Evolutionary conservation across 1,140 invertebrate genomes (phyloP).

Genomic region (Kradibia gibbosae): DNA sequence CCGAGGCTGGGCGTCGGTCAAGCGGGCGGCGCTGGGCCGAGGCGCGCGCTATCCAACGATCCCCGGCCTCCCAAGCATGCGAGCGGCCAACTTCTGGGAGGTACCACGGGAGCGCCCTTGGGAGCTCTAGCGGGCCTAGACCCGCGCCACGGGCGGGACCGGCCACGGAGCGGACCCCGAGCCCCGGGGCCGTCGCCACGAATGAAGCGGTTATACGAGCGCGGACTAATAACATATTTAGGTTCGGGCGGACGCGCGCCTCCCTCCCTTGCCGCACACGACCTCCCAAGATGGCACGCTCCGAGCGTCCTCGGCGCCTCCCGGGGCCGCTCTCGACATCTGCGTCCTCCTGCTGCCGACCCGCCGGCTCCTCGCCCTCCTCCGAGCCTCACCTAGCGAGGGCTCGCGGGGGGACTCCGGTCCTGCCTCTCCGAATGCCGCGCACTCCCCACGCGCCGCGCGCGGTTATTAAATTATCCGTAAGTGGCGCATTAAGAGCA

Average conservation of each 20-base stretch:
- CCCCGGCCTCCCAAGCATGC: slow-evolving; percentile 65
- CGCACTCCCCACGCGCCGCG: slow-evolving; percentile 26
- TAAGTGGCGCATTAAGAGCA: slow-evolving; percentile 43
- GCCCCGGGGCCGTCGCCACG: slow-evolving; percentile 60
- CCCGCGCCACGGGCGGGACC: neutral
- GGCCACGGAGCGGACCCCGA: slow-evolving; percentile 64
- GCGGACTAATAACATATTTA: slow-evolving; percentile 72
- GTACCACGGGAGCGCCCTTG: slow-evolving; percentile 41
- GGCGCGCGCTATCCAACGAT: slow-evolving; percentile 67
- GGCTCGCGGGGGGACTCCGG: too few relatives aligned
- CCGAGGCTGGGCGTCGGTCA: too few relatives aligned
- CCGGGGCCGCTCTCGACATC: slow-evolving; percentile 12
- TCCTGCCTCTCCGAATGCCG: neutral
- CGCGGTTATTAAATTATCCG: slow-evolving; percentile 50
- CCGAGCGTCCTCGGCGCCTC: slow-evolving; percentile 49
- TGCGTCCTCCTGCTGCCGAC: neutral
- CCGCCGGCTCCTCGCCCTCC: neutral
- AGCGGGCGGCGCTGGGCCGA: too few relatives aligned
- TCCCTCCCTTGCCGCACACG: slow-evolving; percentile 63
- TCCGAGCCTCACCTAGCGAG: neutral
- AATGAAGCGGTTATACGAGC: slow-evolving; percentile 71
- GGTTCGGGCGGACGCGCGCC: slow-evolving; percentile 51
- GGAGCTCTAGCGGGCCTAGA: neutral
- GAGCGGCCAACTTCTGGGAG: slow-evolving; percentile 66
- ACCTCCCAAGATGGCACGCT: slow-evolving; percentile 71